Base-by-base conservation (phyloP, 2,797 vertebrate species). In the Emys orbicularis region DNA sequence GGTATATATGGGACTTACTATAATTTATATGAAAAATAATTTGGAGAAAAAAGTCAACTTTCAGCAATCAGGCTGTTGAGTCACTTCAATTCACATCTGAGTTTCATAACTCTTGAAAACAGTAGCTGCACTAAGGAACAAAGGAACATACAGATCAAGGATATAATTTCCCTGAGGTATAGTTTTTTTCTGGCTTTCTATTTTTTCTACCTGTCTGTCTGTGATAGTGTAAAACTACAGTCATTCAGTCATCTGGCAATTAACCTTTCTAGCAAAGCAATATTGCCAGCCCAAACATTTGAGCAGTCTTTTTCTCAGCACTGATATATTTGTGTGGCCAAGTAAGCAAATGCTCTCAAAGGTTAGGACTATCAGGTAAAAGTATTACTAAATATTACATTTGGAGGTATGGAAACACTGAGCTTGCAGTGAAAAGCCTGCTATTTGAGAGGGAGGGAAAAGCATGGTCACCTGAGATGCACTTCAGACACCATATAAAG, bases 361-460 rank as follows among this genome's bases (percentile, higher is more conserved):
- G 21, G 61, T 57, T 37, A 72, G 37, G 4, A 93, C 87, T 52
- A 72, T 21, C n/a, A 57, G 34, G 57, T 80, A 54, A 77, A 90
- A 72, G 8, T 8, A 79, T 74, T 89, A 37, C 7, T 16, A 74
- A 56, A 10, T 50, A 34, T 41, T 23, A 72, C 12, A 19, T 37
- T 87, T 8, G 1, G 53, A 92, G 84, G 50, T 3, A 4, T 25
- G 21, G 27, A 92, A 74, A 72, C 37, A 72, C 21, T 23, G n/a
- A 76, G 57, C 3, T 25, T 12, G 44, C 0, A 59, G 37, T 53
- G 53, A 53, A 83, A 86, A 94, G 0, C 29, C 21, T n/a, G 44
- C 2, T 23, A 19, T 23, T 81, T 87, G 59, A 72, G 44, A 88
- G n/a, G 54, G 3, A 56, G 53, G 87, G 50, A 12, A 19, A 83